Conservation (phyloP, 2,113 vertebrate genomes). For the Sturnira hondurensis region DNA sequence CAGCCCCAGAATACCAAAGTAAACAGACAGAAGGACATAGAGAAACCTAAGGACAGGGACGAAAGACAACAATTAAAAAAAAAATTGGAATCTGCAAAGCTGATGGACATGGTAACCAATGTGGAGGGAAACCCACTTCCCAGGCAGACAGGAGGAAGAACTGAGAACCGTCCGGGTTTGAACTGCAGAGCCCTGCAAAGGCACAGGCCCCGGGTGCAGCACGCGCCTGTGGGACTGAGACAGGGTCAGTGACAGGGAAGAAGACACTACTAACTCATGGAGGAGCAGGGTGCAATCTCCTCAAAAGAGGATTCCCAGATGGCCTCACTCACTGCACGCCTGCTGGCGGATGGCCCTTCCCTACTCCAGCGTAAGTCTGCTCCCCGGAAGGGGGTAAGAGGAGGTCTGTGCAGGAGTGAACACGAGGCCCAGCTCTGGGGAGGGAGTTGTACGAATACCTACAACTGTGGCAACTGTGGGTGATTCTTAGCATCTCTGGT, state of each 20-base stretch:
- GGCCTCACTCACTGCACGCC: fast-evolving
- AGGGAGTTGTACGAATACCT: not conserved
- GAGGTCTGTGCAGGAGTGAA: not conserved
- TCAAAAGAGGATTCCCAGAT: not conserved
- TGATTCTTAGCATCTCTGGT: not conserved
- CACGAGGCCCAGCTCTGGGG: not conserved
- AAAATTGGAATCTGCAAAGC: not conserved
- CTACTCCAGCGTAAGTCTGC: not conserved
- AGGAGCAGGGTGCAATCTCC: not conserved
- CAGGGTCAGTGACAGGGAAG: not conserved
- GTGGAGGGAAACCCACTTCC: not conserved
- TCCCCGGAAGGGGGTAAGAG: not conserved
- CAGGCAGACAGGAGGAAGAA: not conserved
- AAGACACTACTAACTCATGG: not conserved
- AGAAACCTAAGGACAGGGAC: not conserved
- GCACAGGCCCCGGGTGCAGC: too few species aligned
- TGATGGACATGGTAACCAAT: not conserved
- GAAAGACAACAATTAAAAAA: not conserved
- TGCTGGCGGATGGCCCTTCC: not conserved
- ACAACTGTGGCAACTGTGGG: too few species aligned
- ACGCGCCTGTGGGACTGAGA: not conserved
- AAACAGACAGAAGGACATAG: not conserved
- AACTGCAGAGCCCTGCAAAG: not conserved
- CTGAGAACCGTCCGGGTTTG: not conserved
- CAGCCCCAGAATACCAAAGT: not conserved